Evolutionary conservation across 1,140 invertebrate genomes (phyloP), one percentile per base, ranked within the genome.

Genomic region (Drosophila takahashii): DNA sequence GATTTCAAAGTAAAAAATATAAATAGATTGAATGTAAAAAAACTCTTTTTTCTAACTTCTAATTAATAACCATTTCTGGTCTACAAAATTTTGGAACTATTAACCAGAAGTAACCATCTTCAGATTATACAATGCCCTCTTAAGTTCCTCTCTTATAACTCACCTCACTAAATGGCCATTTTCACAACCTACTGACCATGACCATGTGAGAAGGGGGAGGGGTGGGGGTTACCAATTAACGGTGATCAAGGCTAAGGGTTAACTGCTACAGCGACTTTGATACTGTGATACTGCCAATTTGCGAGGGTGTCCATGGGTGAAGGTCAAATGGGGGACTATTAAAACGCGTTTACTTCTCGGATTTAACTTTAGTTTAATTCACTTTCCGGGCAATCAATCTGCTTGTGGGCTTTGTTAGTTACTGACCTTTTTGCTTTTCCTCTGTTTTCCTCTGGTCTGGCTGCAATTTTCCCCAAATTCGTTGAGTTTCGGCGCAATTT

Each of bases 401-500:
- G 13, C 36, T 37, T 65, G 59, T 50, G 32, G 45, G 7, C 26
- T 39, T 39, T 66, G 42, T 37, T 32, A 65, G 44, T 75, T 54
- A 53, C 67, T 64, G 72, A 67, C 64, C 58, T 75, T 54, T 76
- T 22, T 3, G 22, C 22, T 22, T 22, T 22, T 22, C 22, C 22
- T 22, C 22, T 3, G 22, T 22, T 66, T 52, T 41, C 44, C 48
- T 18, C 18, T 65, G n/a, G 42, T 18, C 26, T 65, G 18, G 42
- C 39, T 62, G 52, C 54, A 64, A 48, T 42, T 80, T 48, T 29
- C 32, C 47, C 39, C 34, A 41, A 52, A 45, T 59, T 77, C 72
- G 72, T 75, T 77, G 22, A 58, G 75, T 61, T 50, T 58, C 64
- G 76, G 45, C 61, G 66, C 58, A 85, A 85, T 65, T 85, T 86